Conservation (phyloP, 2,797 vertebrate species). For the Hemibagrus guttatus region DNA sequence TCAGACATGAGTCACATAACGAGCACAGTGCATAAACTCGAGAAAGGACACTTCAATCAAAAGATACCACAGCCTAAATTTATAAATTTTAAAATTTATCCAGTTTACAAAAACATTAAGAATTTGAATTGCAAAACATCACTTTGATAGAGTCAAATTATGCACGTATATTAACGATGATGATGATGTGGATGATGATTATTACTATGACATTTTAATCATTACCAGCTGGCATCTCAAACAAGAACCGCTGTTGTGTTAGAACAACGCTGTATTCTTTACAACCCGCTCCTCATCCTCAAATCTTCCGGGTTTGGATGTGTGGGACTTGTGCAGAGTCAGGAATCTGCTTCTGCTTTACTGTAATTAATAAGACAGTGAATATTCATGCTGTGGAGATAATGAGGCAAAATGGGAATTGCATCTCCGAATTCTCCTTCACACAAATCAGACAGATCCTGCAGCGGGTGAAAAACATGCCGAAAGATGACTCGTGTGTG, state of each 20-base stretch:
- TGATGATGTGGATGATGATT: background rate
- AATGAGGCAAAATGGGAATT: constrained; percentile 40
- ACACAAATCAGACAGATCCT: background rate
- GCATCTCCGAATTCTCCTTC: constrained; percentile 31
- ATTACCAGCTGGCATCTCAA: background rate
- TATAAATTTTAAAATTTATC: too few relatives aligned
- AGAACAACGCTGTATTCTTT: background rate
- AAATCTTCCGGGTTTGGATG: background rate
- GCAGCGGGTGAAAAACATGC: background rate
- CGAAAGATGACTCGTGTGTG: background rate
- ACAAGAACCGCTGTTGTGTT: background rate
- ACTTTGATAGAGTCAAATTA: background rate
- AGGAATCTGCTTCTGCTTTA: background rate
- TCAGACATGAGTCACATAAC: background rate
- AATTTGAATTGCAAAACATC: background rate
- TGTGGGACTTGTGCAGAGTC: background rate
- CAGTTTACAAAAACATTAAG: background rate
- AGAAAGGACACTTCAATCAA: background rate
- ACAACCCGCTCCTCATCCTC: background rate
- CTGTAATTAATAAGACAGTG: constrained; percentile 17
- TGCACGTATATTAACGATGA: background rate
- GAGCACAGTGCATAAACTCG: background rate
- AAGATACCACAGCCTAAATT: too few relatives aligned
- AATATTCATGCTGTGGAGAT: constrained; percentile 37
- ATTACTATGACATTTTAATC: background rate